Conservation (phyloP, 2,113 vertebrate species). For the Perccottus glenii region DNA sequence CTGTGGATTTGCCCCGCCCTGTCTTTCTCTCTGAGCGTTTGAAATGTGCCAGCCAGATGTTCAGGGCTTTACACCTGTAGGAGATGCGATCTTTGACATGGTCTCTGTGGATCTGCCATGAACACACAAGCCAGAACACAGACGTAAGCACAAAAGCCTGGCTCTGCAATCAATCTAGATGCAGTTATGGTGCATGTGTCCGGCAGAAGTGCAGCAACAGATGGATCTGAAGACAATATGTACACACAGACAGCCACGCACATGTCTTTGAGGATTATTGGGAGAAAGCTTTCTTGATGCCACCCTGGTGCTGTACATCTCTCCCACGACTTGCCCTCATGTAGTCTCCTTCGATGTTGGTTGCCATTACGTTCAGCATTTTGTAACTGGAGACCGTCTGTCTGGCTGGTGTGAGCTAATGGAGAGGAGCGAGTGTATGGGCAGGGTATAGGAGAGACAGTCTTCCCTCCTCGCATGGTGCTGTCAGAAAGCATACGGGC, state of each 20-base stretch:
- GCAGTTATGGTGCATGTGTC: slow-evolving; percentile 37
- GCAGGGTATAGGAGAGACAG: slow-evolving; percentile 68
- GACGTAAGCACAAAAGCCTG: slow-evolving; percentile 8
- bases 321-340: slow-evolving; percentile 45
- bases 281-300: slow-evolving; percentile 34
- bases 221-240: slow-evolving; percentile 35
- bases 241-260: slow-evolving; percentile 10
- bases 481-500: slow-evolving; percentile 79
- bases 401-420: slow-evolving; percentile 70
- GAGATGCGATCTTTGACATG: slow-evolving; percentile 58
- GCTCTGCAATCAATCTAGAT: slow-evolving; percentile 26
- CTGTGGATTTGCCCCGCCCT: slow-evolving; percentile 52
- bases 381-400: slow-evolving; percentile 69
- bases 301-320: slow-evolving; percentile 59
- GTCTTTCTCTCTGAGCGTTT: slow-evolving; percentile 49
- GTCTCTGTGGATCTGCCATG: slow-evolving; percentile 43
- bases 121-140: slow-evolving; percentile 28
- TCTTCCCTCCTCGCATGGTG: slow-evolving; percentile 71
- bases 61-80: slow-evolving; percentile 63
- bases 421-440: slow-evolving; percentile 61
- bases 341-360: slow-evolving; percentile 61
- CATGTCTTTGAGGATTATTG: slow-evolving; percentile 21
- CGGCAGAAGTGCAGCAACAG: slow-evolving; percentile 31
- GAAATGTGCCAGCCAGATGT: slow-evolving; percentile 74
- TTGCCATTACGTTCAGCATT: slow-evolving; percentile 64